Percentiles rank a stretch among this genome's conserved stretches.
These are phyloP conservation scores for Lampris megalopsis DNA, from an alignment of 2,113 vertebrate species.

Conservation along the genomic window DNA sequence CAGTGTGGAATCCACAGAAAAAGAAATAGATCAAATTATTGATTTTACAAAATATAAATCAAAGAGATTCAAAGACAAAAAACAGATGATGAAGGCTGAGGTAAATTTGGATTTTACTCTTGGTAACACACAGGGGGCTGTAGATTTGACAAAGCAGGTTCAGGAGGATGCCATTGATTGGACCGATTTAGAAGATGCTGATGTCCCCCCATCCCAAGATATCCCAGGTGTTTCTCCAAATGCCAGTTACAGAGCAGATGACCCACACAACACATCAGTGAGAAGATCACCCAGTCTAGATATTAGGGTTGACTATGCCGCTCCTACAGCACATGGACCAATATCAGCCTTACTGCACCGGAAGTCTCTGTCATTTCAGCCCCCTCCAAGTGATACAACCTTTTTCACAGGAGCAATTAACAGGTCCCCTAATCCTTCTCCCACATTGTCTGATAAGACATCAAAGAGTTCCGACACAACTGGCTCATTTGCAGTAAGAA, in stretches of 20 bases:
- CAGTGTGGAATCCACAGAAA: constrained; percentile 23
- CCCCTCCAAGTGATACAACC: constrained; percentile 50
- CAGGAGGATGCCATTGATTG: constrained; percentile 61
- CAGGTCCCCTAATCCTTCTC: constrained; percentile 49
- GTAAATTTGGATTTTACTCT: constrained; percentile 9
- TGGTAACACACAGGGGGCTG: constrained; percentile 19
- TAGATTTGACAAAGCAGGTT: constrained; percentile 73
- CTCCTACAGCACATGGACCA: constrained; percentile 23
- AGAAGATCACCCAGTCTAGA: constrained; percentile 36
- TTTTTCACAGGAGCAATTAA: constrained; percentile 77
- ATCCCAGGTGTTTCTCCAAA: constrained; percentile 32
- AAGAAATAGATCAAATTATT: constrained; percentile 43
- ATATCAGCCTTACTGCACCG: constrained; percentile 2
- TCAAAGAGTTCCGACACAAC: constrained; percentile 6
- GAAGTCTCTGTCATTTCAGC: constrained; percentile 17
- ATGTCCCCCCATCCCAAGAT: constrained; percentile 10
- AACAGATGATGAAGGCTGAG: constrained; percentile 20
- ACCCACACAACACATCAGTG: constrained; percentile 37
- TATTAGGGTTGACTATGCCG: background rate
- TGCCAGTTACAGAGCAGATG: background rate
- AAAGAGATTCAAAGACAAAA: constrained; percentile 69
- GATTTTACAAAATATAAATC: constrained; percentile 78
- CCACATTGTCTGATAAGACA: constrained; percentile 27
- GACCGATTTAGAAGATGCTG: constrained; percentile 26
- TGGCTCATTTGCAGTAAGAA: constrained; percentile 11